Base-by-base conservation (phyloP, 92 coral and sea anemone genomes). In the Diadumene lineata region DNA sequence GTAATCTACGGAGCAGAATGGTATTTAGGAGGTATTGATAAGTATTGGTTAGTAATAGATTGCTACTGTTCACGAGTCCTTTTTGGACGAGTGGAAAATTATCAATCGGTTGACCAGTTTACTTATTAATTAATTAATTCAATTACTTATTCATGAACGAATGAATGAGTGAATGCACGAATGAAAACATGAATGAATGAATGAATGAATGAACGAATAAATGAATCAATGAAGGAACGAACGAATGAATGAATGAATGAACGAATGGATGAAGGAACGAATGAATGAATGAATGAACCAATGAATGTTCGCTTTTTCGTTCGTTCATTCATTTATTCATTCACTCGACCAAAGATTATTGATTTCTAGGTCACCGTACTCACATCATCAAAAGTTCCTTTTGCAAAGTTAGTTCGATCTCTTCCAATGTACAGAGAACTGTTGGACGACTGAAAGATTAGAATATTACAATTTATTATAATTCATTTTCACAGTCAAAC, bases 371-470 rank as follows among this genome's bases (percentile, higher is more conserved):
- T 26, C 4, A 53, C 4, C 19, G 19, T 3, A 68, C 94, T 81
- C 79, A 94, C 98, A 58, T 94, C 98, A 79, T 94, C 98, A 31
- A 94, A 70, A 11, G 91, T 80, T 48, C 98, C 98, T 1, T 74
- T 81, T 64, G 91, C 57, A 53, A 74, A 94, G 76, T 77, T 53
- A 26, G 75, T 85, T 66, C 64, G 75, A 77, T 91, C 92, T 31
- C 89, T 90, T 33, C 94, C 98, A 38, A 94, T 78, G 77, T 85
- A 94, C 10, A 94, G 86, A 48, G 64, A 28, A 19, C 83, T 68
- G 73, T 68, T 68, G 50, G 91, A 66, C 9, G 87, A 68, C 98
- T 94, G 32, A 38, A 38, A 30, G 27, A 56, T 61, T 34, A 70
- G n/a, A 34, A 53, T 0, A 8, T 27, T 43, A 19, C 17, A 33